Evolutionary conservation across 2,888 invertebrate genomes (phyloP), one percentile per base, ranked within the genome.

Genomic region (Liodrosophila aerea): DNA sequence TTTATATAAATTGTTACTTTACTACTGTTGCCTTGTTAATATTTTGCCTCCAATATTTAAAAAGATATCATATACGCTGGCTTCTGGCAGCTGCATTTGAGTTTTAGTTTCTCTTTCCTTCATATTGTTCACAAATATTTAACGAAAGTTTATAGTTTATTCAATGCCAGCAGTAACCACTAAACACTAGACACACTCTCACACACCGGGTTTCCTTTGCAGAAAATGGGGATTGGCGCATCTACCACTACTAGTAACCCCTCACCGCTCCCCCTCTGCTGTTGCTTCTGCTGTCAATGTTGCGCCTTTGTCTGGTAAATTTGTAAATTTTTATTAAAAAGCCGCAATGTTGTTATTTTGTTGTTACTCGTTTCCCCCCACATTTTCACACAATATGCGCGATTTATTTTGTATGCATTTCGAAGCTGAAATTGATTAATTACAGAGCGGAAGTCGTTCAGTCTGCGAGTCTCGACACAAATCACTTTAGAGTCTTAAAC

Each of bases 281-380:
- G 22, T 51, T 33, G 30, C 57, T 52, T 65, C 77, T 74, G 77
- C 83, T 74, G 77, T 77, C 77, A 83, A 63, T 73, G 64, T 80
- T 80, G 62, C 71, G 77, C 77, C 76, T 77, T 77, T 83, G 77
- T 76, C 81, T 83, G 81, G 70, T 76, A 83, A 73, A 80, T 77
- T 68, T 73, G 31, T 71, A 83, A 74, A 80, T 71, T 83, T 76
- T 80, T 80, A 83, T 80, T 80, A 77, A 70, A 68, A 70, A 71
- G 30, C 50, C 46, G 18, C 44, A 39, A 52, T 49, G 59, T 36
- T 47, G 15, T 49, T 47, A n/a, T 60, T 30, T 43, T 41, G 43
- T 61, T 47, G 41, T 29, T 41, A n/a, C n/a, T n/a, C n/a, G 36
- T 27, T 45, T 31, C 46, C 27, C 47, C 54, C 54, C 57, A 62